These are phyloP conservation scores for Stenodema calcarata DNA, from an alignment of 2,888 invertebrate species.

Conservation along the genomic window DNA sequence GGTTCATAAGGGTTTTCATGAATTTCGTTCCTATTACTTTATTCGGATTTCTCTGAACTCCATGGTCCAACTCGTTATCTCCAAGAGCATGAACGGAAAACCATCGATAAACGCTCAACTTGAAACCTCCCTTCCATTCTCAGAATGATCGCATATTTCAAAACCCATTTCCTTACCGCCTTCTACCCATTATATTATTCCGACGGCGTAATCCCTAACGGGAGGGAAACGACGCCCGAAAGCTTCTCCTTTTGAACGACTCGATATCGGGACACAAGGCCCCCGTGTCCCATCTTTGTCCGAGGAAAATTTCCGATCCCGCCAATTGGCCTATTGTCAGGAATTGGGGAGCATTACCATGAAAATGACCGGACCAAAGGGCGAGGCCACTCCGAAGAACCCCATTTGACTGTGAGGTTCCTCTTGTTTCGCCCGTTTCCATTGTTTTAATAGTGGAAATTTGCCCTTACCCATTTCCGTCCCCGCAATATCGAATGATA, in stretches of 20 bases:
- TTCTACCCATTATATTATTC: neutral
- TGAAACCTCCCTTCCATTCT: neutral
- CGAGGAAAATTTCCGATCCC: slow-evolving; percentile 30
- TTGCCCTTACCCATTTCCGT: neutral
- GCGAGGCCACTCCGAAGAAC: neutral
- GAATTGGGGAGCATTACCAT: slow-evolving; percentile 38
- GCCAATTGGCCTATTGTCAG: slow-evolving; percentile 46
- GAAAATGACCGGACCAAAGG: slow-evolving; percentile 10
- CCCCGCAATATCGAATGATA: neutral
- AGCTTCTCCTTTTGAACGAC: neutral
- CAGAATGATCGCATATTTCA: neutral
- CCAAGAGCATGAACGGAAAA: neutral
- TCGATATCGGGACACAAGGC: neutral
- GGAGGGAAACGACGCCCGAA: neutral
- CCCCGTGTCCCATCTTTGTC: neutral
- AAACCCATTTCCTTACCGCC: neutral
- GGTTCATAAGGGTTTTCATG: too few relatives aligned
- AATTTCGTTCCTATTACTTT: too few relatives aligned
- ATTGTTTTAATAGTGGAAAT: slow-evolving; percentile 9
- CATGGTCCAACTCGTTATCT: neutral
- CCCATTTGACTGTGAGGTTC: neutral
- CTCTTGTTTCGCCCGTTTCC: neutral
- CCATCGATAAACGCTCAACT: neutral
- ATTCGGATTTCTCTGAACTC: neutral
- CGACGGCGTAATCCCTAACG: neutral